Percentiles rank a stretch among this genome's conserved stretches.
These are phyloP conservation scores for Platycnemis pennipes DNA, from an alignment of 2,888 invertebrate species.

Conservation along the genomic window DNA sequence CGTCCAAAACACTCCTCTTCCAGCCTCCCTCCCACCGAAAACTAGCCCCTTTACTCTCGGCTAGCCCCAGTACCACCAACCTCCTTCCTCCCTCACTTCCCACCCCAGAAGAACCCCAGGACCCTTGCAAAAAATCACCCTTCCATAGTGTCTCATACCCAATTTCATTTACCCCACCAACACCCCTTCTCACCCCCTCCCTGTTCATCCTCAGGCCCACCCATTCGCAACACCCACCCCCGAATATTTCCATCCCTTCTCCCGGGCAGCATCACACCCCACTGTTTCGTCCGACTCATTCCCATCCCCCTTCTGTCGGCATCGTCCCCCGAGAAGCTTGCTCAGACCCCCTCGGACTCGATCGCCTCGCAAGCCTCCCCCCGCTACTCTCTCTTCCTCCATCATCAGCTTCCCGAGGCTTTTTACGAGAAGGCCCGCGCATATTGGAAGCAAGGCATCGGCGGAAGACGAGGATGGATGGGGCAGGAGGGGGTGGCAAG, in stretches of 20 bases:
- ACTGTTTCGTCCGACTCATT: conserved; percentile 36
- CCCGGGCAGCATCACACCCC: conserved; percentile 33
- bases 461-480: conserved; percentile 19
- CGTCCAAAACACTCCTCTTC: background rate
- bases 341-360: background rate
- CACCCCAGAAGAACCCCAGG: background rate
- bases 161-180: conserved; percentile 49
- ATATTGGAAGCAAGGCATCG: background rate
- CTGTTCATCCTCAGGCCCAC: background rate
- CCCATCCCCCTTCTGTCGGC: background rate
- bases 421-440: conserved; percentile 21
- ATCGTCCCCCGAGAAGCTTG: too few species aligned
- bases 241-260: background rate
- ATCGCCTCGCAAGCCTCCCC: background rate
- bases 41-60: conserved; percentile 29
- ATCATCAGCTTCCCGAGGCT: conserved; percentile 39
- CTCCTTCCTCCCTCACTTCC: background rate
- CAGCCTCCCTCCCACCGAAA: background rate
- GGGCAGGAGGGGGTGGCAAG: background rate
- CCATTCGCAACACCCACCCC: conserved; percentile 23
- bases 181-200: background rate
- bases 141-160: conserved; percentile 34
- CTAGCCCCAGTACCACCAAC: background rate
- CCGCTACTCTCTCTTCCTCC: background rate
- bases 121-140: background rate